Percentiles rank a stretch among this genome's conserved stretches.
phyloP scores from a whole-genome alignment of 2,888 invertebrate genomes.

The Brenthis ino region DNA sequence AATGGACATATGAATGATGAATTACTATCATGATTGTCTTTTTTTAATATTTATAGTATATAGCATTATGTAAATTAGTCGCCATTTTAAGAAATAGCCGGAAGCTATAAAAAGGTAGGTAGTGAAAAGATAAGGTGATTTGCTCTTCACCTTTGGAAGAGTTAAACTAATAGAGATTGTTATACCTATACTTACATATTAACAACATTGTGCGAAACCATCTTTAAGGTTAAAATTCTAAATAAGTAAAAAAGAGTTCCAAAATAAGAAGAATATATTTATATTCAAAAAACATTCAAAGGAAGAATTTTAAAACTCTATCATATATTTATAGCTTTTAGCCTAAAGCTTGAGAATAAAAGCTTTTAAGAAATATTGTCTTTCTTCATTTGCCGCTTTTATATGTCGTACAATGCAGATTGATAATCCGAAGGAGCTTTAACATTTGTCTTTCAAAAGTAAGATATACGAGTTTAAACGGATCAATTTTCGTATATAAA shows the following conservation, averaged over 20 bases:
- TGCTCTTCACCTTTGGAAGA: background rate
- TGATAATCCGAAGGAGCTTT: no score
- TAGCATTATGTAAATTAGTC: background rate
- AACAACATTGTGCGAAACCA: background rate
- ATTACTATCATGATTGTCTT: background rate
- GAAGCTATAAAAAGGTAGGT: background rate
- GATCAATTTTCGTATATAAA: no score
- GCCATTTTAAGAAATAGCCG: background rate
- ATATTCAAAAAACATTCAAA: no score
- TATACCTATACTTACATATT: background rate
- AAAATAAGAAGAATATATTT: no score
- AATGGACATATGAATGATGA: background rate
- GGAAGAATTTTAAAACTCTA: no score
- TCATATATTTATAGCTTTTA: no score
- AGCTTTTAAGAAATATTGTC: no score
- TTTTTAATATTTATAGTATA: background rate
- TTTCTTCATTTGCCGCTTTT: no score
- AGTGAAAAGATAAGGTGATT: constrained; percentile 2
- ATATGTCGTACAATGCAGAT: no score
- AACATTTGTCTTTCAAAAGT: no score
- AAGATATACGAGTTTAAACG: no score
- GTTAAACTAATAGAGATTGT: background rate
- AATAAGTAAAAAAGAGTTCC: background rate
- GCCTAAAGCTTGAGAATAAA: no score
- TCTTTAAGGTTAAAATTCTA: background rate